A percentile compares a stretch with the other conserved stretches of the same genome.
Evolutionary conservation across 2,888 invertebrate species (phyloP).

Genomic region (Ditylenchus weischeri): DNA sequence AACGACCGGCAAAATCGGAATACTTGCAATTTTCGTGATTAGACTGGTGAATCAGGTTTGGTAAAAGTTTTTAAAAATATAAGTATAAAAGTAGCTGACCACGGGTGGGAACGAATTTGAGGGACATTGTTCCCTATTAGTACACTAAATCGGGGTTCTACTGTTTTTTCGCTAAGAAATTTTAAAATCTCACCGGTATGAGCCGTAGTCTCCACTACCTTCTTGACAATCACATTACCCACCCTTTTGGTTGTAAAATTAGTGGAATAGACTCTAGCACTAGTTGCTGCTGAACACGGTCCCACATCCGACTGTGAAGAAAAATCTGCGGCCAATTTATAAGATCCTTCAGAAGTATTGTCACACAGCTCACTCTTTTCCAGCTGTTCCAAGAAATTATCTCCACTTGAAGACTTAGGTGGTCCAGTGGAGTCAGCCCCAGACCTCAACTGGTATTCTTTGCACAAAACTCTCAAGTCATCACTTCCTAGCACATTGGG

Average conservation of each 20-base stretch:
- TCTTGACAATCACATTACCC: constrained; percentile 52
- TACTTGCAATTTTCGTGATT: no score
- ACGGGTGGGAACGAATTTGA: no score
- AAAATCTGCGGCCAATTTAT: constrained; percentile 38
- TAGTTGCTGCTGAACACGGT: constrained; percentile 15
- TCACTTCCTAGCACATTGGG: constrained; percentile 53
- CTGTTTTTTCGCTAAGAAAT: no score
- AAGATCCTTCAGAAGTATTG: constrained; percentile 54
- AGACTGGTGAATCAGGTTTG: no score
- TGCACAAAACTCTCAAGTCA: constrained; percentile 45
- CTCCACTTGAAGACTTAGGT: constrained; percentile 48
- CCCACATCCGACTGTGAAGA: constrained; percentile 41
- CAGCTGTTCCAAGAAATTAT: constrained; percentile 49
- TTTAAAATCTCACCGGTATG: no score
- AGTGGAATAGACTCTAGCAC: constrained; percentile 31
- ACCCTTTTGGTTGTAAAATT: constrained; percentile 53
- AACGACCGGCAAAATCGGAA: no score
- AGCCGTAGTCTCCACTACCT: constrained; percentile 29
- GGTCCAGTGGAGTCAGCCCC: background rate
- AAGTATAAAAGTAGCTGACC: no score
- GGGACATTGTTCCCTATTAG: no score
- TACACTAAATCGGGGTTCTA: no score
- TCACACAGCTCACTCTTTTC: constrained; percentile 42
- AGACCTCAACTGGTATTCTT: constrained; percentile 31
- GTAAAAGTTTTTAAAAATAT: no score